Percentiles rank a stretch among this genome's conserved stretches.
phyloP scores from a whole-genome alignment of 1,140 invertebrate species.

The Papilio aristodemus region DNA sequence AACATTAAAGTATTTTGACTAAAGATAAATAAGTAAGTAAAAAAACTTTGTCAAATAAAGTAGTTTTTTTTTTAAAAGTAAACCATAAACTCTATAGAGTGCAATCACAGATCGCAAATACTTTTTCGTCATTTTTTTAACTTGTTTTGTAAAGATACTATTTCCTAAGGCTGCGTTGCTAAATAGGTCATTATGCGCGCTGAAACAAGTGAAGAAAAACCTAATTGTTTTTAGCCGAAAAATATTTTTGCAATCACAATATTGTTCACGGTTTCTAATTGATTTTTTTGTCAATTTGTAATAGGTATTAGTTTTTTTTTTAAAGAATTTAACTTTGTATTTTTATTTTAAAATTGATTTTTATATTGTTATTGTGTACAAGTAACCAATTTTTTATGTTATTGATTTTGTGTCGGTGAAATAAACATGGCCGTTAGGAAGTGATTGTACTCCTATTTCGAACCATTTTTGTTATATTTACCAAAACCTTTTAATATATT shows the following conservation, averaged over 20 bases:
- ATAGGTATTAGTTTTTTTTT: neutral
- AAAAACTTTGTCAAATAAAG: neutral
- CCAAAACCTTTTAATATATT: too few relatives aligned
- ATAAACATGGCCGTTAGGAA: too few relatives aligned
- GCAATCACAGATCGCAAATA: constrained; percentile 1
- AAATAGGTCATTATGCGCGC: constrained; percentile 42
- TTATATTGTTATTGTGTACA: neutral
- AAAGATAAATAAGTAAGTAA: too few relatives aligned
- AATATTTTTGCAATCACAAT: constrained; percentile 3
- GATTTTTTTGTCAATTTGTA: neutral
- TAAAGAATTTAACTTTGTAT: neutral
- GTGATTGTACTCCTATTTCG: neutral
- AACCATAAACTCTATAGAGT: neutral
- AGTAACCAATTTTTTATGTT: too few relatives aligned
- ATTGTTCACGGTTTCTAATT: constrained; percentile 9
- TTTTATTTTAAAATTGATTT: neutral
- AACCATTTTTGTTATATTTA: too few relatives aligned
- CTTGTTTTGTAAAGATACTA: constrained; percentile 2
- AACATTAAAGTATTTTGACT: too few relatives aligned
- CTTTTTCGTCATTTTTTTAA: neutral
- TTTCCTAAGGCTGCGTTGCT: constrained; percentile 33
- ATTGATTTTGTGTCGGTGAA: too few relatives aligned
- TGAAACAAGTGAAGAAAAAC: constrained; percentile 37
- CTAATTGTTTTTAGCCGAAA: neutral
- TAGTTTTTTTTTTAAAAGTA: neutral